These are phyloP conservation scores for Timandra comae DNA, from an alignment of 2,888 invertebrate genomes.

Conservation along the genomic window DNA sequence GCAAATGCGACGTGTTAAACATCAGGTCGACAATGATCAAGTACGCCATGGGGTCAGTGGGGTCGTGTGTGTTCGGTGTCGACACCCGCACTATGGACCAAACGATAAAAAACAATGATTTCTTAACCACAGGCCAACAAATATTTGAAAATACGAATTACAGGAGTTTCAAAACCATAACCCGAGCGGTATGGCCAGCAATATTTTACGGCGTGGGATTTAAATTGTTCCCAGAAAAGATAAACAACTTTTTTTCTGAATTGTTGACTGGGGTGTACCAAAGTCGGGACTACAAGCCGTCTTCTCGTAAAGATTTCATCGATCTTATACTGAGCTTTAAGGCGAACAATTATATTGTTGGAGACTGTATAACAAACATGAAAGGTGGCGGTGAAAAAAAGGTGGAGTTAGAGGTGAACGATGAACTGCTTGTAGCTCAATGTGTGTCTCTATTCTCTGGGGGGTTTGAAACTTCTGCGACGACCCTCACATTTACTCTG, in stretches of 20 bases:
- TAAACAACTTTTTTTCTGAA: constrained; percentile 31
- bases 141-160: constrained; percentile 29
- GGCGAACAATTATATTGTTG: constrained; percentile 28
- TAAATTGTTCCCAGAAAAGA: constrained; percentile 25
- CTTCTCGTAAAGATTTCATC: constrained; percentile 40
- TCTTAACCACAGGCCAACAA: constrained; percentile 25
- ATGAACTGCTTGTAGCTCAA: constrained; percentile 65
- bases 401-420: constrained; percentile 32
- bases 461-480: constrained; percentile 44
- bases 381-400: constrained; percentile 31
- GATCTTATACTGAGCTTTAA: constrained; percentile 39
- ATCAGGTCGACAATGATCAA: constrained; percentile 24
- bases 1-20: constrained; percentile 19
- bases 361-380: constrained; percentile 32
- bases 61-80: constrained; percentile 27
- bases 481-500: constrained; percentile 30
- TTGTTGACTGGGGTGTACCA: constrained; percentile 34
- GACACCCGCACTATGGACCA: constrained; percentile 19
- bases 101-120: constrained; percentile 25
- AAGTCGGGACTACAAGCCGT: constrained; percentile 27
- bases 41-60: constrained; percentile 46
- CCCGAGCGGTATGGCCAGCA: constrained; percentile 36
- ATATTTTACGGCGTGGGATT: constrained; percentile 39
- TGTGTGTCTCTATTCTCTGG: constrained; percentile 62
- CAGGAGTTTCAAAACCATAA: constrained; percentile 26